Percentiles rank a stretch among this genome's conserved stretches.
These are phyloP conservation scores for Xylocampa areola DNA, from an alignment of 2,888 invertebrate genomes.

Conservation along the genomic window DNA sequence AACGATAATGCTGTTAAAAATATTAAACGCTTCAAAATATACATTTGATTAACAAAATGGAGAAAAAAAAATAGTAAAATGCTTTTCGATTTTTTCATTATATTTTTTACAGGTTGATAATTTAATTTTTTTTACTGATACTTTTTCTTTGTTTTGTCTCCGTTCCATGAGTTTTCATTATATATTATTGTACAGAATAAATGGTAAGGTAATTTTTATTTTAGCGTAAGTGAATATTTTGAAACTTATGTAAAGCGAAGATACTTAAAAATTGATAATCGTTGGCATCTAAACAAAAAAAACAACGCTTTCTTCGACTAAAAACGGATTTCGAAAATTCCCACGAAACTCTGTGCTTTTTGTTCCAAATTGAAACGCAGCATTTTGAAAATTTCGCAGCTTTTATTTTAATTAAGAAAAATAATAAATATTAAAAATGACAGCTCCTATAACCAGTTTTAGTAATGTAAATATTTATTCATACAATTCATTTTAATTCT, in stretches of 20 bases:
- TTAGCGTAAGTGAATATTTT: constrained; percentile 51
- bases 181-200: constrained; percentile 69
- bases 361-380: constrained; percentile 37
- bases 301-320: constrained; percentile 17
- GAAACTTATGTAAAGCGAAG: constrained; percentile 60
- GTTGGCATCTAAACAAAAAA: constrained; percentile 32
- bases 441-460: constrained; percentile 52
- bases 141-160: constrained; percentile 59
- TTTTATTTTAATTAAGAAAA: constrained; percentile 30
- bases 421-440: constrained; percentile 22
- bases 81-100: background rate
- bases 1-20: constrained; percentile 40
- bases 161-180: constrained; percentile 62
- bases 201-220: constrained; percentile 64
- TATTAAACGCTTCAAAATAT: constrained; percentile 42
- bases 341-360: constrained; percentile 13
- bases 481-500: constrained; percentile 41
- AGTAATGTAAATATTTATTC: constrained; percentile 63
- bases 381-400: constrained; percentile 31
- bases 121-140: too few relatives aligned
- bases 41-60: background rate
- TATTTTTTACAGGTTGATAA: constrained; percentile 15
- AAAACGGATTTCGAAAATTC: constrained; percentile 41
- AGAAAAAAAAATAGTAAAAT: background rate
- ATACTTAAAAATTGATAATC: constrained; percentile 64